These are phyloP conservation scores for Xyrauchen texanus DNA, from an alignment of 2,113 vertebrate species.

Conservation along the genomic window DNA sequence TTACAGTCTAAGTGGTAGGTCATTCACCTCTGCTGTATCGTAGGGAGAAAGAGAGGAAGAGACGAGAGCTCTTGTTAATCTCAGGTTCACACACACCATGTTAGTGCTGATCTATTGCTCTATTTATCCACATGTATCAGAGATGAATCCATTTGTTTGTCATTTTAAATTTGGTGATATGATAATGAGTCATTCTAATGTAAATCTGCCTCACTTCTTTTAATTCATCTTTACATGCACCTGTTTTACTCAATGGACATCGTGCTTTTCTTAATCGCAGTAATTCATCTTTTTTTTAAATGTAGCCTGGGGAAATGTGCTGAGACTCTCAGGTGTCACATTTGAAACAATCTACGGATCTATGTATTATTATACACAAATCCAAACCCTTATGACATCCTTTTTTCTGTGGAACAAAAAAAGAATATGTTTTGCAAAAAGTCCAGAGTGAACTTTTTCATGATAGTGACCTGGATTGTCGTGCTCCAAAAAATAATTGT, in stretches of 20 bases:
- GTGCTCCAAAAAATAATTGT: too few species aligned
- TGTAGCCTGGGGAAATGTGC: neutral
- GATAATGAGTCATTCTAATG: neutral
- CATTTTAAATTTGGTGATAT: neutral
- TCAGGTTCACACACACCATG: neutral
- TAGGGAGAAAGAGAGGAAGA: neutral
- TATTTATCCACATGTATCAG: neutral
- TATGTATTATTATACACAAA: neutral
- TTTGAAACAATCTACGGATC: neutral
- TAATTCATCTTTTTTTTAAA: neutral
- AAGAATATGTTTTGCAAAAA: neutral
- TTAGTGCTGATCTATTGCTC: conserved; percentile 18
- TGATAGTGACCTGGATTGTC: too few species aligned
- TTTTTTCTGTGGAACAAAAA: neutral
- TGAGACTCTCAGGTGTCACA: neutral
- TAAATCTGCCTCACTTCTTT: neutral
- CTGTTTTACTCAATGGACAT: neutral
- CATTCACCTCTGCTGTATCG: conserved; percentile 56
- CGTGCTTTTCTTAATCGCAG: neutral
- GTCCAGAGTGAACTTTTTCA: too few species aligned
- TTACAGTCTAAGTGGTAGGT: conserved; percentile 62
- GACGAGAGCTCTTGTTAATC: conserved; percentile 6
- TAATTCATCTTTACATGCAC: neutral
- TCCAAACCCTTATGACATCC: too few species aligned
- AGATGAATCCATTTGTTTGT: neutral